Evolutionary conservation across 2,888 invertebrate species (phyloP), one percentile per base, ranked within the genome.

Genomic region (Drosophila meridiana): DNA sequence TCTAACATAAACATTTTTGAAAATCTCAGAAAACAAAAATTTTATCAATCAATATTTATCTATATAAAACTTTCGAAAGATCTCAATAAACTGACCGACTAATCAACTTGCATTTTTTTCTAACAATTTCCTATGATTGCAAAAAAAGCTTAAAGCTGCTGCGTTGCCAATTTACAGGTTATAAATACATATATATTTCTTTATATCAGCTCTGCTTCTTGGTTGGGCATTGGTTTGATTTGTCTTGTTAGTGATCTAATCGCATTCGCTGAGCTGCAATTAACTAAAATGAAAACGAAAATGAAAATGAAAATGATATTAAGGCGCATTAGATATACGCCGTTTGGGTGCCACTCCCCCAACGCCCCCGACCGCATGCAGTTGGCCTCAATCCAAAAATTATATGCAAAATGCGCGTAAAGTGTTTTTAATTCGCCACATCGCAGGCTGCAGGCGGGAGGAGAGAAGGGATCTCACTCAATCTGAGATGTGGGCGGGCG

Each of bases 371-470:
- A 20, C n/a, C 20, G 64, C 59, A 58, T 58, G 43, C 50, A 66
- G 61, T 83, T 83, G 83, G 83, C 83, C 75, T 64, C 47, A 80
- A 57, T 87, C 83, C 87, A 83, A 83, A 73, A 83, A 83, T 43
- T 86, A 81, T 83, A 83, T 84, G 84, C 80, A 78, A 86, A 79
- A 75, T 79, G 79, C 73, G 76, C 69, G 72, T 79, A 79, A 87
- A 87, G 87, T 87, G 83, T 78, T 84, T 83, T 87, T 83, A 82
- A 83, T 83, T 83, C 80, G 87, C 75, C 63, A 77, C 82, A 80
- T 40, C 59, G n/a, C 50, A 32, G 48, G 3, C 36, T 30, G 38
- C 4, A 11, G 1, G n/a, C 3, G 8, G 13, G 34, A 13, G 26
- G 43, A 5, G 20, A 5, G 14, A 45, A 28, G 34, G 30, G 9